A percentile compares a stretch with the other conserved stretches of the same genome.
Evolutionary conservation across 2,888 invertebrate genomes (phyloP).

Genomic region (Euspilapteryx auroguttella): DNA sequence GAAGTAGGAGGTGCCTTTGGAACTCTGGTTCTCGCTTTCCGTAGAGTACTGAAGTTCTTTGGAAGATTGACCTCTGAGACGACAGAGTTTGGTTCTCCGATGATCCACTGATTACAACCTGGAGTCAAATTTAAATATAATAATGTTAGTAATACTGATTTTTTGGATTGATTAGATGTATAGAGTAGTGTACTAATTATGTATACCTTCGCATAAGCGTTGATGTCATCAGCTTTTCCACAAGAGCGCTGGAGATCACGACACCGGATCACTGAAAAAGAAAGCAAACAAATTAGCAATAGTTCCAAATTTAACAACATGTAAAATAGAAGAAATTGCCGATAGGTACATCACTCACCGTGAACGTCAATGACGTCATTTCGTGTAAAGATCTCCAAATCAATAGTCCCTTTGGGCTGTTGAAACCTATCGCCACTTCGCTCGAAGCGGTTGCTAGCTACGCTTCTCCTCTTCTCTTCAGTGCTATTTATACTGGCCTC

Average conservation of each 20-base stretch:
- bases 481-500: constrained; percentile 50
- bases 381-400: constrained; percentile 62
- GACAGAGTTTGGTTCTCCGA: constrained; percentile 36
- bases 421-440: constrained; percentile 33
- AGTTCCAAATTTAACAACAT: constrained; percentile 7
- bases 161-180: too few species aligned
- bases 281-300: constrained; percentile 6
- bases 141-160: too few species aligned
- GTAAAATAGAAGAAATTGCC: constrained; percentile 13
- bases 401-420: constrained; percentile 63
- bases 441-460: constrained; percentile 46
- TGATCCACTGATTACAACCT: constrained; percentile 62
- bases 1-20: constrained; percentile 75
- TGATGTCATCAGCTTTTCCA: constrained; percentile 67
- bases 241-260: constrained; percentile 69
- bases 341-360: constrained; percentile 66
- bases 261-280: constrained; percentile 73
- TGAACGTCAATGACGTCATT: constrained; percentile 67
- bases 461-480: constrained; percentile 55
- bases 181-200: background rate
- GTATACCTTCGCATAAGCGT: constrained; percentile 80
- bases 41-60: constrained; percentile 79
- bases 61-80: constrained; percentile 63
- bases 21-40: constrained; percentile 79
- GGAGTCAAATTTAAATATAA: too few species aligned